Base-by-base conservation (phyloP, 2,113 vertebrate genomes). In the Ranitomeya variabilis region DNA sequence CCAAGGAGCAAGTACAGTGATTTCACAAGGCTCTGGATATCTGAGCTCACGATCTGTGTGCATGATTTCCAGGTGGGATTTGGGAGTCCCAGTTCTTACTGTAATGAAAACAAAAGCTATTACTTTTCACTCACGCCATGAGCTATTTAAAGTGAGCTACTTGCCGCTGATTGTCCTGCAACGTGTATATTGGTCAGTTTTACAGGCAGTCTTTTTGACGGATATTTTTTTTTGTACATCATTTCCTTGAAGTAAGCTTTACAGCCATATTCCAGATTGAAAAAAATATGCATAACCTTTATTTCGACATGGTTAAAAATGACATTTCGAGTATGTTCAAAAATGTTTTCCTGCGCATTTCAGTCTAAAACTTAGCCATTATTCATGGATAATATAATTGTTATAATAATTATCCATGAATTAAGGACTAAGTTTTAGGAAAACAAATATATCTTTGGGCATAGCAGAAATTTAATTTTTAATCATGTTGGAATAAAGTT, bases 1-100 rank as follows among this genome's bases (percentile, higher is more conserved):
- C 73, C 31, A 84, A 83, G 82, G 76, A 77, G 45, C 74, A 71
- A 78, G 81, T 78, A 76, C n/a, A 55, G 21, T 26, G 37, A 54
- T 78, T 84, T 78, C 60, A 66, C 60, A 77, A n/a, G 18, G 71
- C 87, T 54, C 12, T 11, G 81, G 62, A 79, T 83, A 85, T 78
- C 66, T 64, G 87, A 84, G 87, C 82, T 84, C 7, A 78, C 67
- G 87, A 79, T 66, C 87, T 85, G 73, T 76, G 87, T 77, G 87
- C 81, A 60, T 89, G 87, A 84, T 67, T 89, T 74, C 87, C 87
- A 89, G 82, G 69, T 85, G 73, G 82, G 87, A 74, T 83, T 83
- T 82, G 11, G 67, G 19, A 80, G 54, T 85, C 52, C 71, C 87
- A 69, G 45, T 57, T 89, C 45, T 85, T 85, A 85, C 83, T 79